phyloP scores from a whole-genome alignment of 2,888 invertebrate species.

The Chymomyza caudatula region DNA sequence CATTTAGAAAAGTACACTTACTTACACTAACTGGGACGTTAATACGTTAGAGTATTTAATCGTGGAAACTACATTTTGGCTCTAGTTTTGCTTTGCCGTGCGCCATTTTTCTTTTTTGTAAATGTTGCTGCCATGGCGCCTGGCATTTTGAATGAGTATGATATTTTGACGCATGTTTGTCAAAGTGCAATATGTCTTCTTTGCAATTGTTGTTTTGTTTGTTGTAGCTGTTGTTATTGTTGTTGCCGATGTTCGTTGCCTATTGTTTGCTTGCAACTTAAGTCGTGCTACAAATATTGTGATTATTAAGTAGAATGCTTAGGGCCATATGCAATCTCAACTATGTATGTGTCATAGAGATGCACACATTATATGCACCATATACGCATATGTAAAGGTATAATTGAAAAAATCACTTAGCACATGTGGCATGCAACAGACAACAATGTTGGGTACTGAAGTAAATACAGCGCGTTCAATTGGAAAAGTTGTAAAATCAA shows the following conservation, averaged over 20 bases:
- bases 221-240: not conserved
- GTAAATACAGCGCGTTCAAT: slow-evolving; percentile 39
- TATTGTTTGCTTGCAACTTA: slow-evolving; percentile 37
- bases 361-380: not conserved
- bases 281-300: slow-evolving; percentile 27
- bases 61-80: not conserved
- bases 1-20: no score
- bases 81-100: not conserved
- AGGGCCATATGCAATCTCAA: not conserved
- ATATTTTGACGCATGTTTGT: slow-evolving; percentile 46
- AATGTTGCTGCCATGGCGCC: not conserved
- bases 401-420: not conserved
- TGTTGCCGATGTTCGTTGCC: not conserved
- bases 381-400: not conserved
- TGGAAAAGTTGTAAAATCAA: slow-evolving; percentile 67
- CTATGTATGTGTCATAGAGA: no score
- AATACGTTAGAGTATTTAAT: not conserved
- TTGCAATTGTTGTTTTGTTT: slow-evolving; percentile 1
- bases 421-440: not conserved
- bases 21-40: no score
- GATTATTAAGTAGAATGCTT: slow-evolving; percentile 16
- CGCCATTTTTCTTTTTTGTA: not conserved
- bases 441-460: not conserved
- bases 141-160: not conserved
- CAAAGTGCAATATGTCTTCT: slow-evolving; percentile 34